These are phyloP conservation scores for Ectemnius continuus DNA, from an alignment of 2,888 invertebrate genomes.

Conservation along the genomic window DNA sequence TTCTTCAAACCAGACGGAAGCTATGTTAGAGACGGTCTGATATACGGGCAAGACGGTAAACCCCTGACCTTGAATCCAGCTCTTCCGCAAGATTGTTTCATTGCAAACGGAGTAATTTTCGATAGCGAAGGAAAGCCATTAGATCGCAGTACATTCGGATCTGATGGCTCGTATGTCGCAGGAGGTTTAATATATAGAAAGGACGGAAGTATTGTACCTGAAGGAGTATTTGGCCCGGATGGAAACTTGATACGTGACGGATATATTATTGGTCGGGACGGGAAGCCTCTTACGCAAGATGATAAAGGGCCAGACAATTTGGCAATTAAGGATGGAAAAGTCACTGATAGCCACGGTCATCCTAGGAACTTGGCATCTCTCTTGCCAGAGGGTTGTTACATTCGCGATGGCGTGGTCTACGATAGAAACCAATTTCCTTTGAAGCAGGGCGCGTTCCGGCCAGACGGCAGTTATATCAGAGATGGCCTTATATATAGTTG, in stretches of 20 bases:
- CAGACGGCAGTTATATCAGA: constrained; percentile 72
- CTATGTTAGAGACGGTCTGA: constrained; percentile 70
- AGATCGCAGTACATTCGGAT: constrained; percentile 70
- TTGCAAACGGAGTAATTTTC: constrained; percentile 72
- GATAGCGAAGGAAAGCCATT: constrained; percentile 66
- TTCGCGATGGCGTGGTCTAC: constrained; percentile 71
- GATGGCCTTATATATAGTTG: constrained; percentile 73
- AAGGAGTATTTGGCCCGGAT: constrained; percentile 73
- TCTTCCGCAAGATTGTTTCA: constrained; percentile 70
- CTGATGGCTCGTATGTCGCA: constrained; percentile 73
- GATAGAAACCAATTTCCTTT: constrained; percentile 66
- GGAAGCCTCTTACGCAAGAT: constrained; percentile 71
- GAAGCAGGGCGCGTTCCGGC: constrained; percentile 72
- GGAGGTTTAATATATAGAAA: constrained; percentile 69
- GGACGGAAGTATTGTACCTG: constrained; percentile 67
- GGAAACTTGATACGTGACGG: constrained; percentile 73
- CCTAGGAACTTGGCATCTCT: constrained; percentile 70
- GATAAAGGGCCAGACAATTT: constrained; percentile 71
- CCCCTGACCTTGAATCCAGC: constrained; percentile 67
- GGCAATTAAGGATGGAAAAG: constrained; percentile 71
- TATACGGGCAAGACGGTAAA: constrained; percentile 72
- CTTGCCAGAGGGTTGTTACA: constrained; percentile 73
- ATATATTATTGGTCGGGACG: constrained; percentile 70
- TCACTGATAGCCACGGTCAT: constrained; percentile 68
- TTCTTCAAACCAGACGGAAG: constrained; percentile 75